phyloP scores from a whole-genome alignment of 2,113 vertebrate genomes.

The Festucalex cinctus region DNA sequence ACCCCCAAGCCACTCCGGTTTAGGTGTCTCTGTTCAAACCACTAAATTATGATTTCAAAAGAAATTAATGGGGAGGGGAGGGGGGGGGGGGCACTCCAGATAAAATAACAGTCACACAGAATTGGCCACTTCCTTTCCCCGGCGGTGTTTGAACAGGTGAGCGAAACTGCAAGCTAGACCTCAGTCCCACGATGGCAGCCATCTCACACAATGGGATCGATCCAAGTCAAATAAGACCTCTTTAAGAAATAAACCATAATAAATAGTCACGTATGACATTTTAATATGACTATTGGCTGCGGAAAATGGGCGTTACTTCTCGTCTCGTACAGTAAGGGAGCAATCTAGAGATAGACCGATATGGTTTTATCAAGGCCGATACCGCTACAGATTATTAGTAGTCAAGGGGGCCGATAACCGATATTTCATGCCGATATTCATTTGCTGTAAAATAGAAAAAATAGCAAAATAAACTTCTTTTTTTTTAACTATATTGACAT shows the following conservation, averaged over 20 bases:
- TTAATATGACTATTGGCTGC: slow-evolving; percentile 15
- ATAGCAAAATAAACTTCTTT: too few relatives aligned
- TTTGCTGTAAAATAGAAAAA: too few relatives aligned
- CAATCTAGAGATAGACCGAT: too few relatives aligned
- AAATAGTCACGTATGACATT: slow-evolving; percentile 44
- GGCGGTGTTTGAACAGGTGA: slow-evolving; percentile 77
- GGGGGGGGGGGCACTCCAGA: slow-evolving; percentile 16
- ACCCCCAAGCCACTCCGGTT: slow-evolving; percentile 28
- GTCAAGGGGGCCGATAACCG: too few relatives aligned
- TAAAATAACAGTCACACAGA: slow-evolving; percentile 56
- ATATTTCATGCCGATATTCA: too few relatives aligned
- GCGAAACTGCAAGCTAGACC: slow-evolving; percentile 72
- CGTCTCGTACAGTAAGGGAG: slow-evolving; percentile 51
- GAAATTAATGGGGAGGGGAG: slow-evolving; percentile 8
- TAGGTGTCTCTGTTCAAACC: slow-evolving; percentile 23
- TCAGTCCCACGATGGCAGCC: slow-evolving; percentile 52
- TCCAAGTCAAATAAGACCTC: slow-evolving; percentile 66
- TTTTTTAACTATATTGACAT: too few relatives aligned
- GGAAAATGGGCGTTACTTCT: slow-evolving; percentile 15
- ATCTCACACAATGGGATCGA: slow-evolving; percentile 41
- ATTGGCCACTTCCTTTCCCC: slow-evolving; percentile 66
- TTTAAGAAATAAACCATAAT: slow-evolving; percentile 48
- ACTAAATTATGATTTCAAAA: slow-evolving; percentile 67
- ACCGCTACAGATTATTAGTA: too few relatives aligned
- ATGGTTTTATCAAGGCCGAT: too few relatives aligned